These are phyloP conservation scores for Sternotherus odoratus DNA, from an alignment of 2,797 vertebrate genomes.

Conservation along the genomic window DNA sequence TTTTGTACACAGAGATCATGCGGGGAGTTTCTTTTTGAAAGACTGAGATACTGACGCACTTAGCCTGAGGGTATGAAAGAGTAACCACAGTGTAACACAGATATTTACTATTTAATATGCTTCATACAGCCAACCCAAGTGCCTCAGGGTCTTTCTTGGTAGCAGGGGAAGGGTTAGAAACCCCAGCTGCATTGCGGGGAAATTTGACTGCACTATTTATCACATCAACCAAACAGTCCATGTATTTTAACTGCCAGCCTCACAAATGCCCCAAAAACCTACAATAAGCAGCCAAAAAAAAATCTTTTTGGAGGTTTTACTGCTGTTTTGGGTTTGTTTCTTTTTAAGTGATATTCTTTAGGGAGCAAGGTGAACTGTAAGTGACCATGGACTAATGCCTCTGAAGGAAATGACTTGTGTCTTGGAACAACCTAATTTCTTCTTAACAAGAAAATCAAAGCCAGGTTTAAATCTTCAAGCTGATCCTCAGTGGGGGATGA, in stretches of 20 bases:
- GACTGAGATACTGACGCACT: background rate
- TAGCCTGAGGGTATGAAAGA: background rate
- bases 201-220: background rate
- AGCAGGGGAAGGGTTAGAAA: no score
- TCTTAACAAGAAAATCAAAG: background rate
- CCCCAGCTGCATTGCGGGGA: background rate
- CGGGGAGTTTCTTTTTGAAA: background rate
- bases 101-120: background rate
- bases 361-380: background rate
- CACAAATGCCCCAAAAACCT: background rate
- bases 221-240: background rate
- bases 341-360: background rate
- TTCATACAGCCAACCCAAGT: background rate
- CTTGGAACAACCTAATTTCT: background rate
- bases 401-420: background rate
- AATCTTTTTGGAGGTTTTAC: background rate
- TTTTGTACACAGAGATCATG: background rate
- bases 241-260: background rate
- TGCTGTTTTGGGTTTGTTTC: accelerated
- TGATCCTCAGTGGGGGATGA: accelerated
- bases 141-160: background rate
- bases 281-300: background rate
- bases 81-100: background rate
- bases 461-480: background rate
- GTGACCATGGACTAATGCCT: background rate